Evolutionary conservation across 2,888 invertebrate species (phyloP).

Genomic region (Lapara coniferarum): DNA sequence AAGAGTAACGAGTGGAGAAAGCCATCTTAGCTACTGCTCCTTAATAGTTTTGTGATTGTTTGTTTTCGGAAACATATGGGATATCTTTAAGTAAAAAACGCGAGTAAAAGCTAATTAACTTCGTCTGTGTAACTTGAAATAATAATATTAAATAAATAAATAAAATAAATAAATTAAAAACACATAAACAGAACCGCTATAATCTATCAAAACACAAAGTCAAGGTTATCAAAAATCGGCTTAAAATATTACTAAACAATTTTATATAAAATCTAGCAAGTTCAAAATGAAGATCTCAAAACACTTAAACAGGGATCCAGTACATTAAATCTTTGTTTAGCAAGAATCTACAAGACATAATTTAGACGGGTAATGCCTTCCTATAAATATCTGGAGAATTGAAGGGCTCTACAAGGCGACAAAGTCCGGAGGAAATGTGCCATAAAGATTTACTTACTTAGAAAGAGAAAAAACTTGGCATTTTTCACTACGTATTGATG

Average conservation of each 20-base stretch:
- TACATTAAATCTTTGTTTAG: constrained; percentile 27
- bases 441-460: constrained; percentile 27
- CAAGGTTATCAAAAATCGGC: too few species aligned
- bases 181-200: too few species aligned
- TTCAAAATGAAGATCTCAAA: constrained; percentile 12
- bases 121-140: too few species aligned
- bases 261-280: neutral
- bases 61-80: too few species aligned
- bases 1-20: too few species aligned
- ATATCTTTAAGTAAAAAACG: too few species aligned
- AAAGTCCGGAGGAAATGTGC: constrained; percentile 30
- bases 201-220: neutral
- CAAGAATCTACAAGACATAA: constrained; percentile 28
- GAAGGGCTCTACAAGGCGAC: constrained; percentile 29
- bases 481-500: constrained; percentile 23
- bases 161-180: too few species aligned
- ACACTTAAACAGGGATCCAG: constrained; percentile 7
- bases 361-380: constrained; percentile 29
- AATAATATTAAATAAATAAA: too few species aligned
- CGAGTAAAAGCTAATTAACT: too few species aligned
- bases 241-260: neutral
- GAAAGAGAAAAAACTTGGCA: constrained; percentile 22
- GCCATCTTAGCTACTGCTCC: too few species aligned
- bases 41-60: too few species aligned
- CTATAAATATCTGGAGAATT: constrained; percentile 31